Evolutionary conservation across 2,888 invertebrate species (phyloP).

Genomic region (Creontiades dilutus): DNA sequence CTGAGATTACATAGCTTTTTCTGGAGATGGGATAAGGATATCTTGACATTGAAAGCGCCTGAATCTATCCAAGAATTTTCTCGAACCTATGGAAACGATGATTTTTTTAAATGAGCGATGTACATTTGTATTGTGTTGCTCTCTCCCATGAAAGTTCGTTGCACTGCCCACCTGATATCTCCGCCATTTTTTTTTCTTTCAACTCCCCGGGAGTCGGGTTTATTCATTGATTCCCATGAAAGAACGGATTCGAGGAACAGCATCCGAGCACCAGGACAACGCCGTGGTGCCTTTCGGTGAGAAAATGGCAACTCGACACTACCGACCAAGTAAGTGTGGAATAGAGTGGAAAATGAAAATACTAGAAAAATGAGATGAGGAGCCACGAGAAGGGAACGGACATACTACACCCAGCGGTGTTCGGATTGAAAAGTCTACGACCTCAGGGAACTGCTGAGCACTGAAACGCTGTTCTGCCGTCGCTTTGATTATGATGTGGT

Average conservation of each 20-base stretch:
- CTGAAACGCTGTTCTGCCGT: not conserved
- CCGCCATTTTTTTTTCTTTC: not conserved
- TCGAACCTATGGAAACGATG: too few species aligned
- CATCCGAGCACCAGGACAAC: not conserved
- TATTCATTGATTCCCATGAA: conserved; percentile 62
- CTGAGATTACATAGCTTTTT: too few species aligned
- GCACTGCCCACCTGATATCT: not conserved
- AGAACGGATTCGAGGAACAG: conserved; percentile 38
- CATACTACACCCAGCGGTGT: not conserved
- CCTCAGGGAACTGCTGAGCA: conserved; percentile 22
- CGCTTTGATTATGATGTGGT: too few species aligned
- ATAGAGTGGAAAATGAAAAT: not conserved
- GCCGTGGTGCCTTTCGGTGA: not conserved
- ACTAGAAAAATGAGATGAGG: conserved; percentile 10
- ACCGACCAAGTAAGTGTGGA: not conserved
- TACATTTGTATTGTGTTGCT: not conserved
- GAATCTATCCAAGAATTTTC: too few species aligned
- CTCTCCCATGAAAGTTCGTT: not conserved
- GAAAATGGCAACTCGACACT: conserved; percentile 40
- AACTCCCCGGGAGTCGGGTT: not conserved
- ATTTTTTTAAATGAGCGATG: too few species aligned
- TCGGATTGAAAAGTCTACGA: not conserved
- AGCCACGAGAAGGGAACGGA: not conserved
- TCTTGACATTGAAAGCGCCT: too few species aligned
- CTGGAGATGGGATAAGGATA: too few species aligned